Evolutionary conservation across 2,113 vertebrate species (phyloP).

Genomic region (Propithecus coquereli): DNA sequence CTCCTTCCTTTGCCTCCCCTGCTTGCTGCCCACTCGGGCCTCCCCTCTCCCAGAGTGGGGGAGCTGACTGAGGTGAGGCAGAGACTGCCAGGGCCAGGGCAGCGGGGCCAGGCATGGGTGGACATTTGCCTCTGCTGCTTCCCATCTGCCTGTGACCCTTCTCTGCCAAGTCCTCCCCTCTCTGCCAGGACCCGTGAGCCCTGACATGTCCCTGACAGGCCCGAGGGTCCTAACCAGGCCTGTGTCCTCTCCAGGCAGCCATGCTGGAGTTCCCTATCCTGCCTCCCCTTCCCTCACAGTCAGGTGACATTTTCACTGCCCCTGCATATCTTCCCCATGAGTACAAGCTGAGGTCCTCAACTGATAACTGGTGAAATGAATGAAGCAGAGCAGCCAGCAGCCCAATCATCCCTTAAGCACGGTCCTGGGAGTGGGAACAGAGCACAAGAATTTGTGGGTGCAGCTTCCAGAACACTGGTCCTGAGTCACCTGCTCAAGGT

Average conservation of each 20-base stretch:
- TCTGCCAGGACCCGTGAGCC: background rate
- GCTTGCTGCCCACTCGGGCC: background rate
- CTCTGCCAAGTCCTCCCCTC: background rate
- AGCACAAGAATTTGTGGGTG: background rate
- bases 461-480: background rate
- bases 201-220: background rate
- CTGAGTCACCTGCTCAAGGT: background rate
- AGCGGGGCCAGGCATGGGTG: no score
- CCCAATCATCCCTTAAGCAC: background rate
- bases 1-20: background rate
- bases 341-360: background rate
- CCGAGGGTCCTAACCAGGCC: background rate
- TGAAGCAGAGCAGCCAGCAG: background rate
- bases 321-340: background rate
- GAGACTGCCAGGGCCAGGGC: background rate
- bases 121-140: background rate
- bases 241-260: background rate
- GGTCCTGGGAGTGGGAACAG: background rate
- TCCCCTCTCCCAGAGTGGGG: background rate
- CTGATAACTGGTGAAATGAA: background rate
- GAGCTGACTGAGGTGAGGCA: background rate
- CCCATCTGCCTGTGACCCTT: background rate
- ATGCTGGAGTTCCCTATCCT: background rate
- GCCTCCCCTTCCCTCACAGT: background rate
- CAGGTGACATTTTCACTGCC: background rate